Percentiles rank a stretch among this genome's conserved stretches.
phyloP scores from a whole-genome alignment of 2,888 invertebrate genomes.

The Brachyopa scutellaris region DNA sequence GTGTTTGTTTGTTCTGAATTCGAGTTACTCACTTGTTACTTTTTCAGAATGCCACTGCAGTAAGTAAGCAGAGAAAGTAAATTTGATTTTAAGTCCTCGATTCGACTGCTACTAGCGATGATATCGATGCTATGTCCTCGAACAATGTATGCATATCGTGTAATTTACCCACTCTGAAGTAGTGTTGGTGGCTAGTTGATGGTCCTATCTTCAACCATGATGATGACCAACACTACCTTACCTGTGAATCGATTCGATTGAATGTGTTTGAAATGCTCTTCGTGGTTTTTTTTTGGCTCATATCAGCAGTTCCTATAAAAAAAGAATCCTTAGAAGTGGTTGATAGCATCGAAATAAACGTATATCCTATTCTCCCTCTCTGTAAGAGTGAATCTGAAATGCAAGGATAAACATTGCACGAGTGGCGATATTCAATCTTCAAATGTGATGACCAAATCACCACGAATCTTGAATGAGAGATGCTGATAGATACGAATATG shows the following conservation, averaged over 20 bases:
- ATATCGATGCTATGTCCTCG: conserved; percentile 41
- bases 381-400: not conserved
- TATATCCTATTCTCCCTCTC: conserved; percentile 14
- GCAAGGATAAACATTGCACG: conserved; percentile 33
- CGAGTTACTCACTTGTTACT: conserved; percentile 59
- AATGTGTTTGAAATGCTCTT: conserved; percentile 62
- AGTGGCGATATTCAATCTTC: conserved; percentile 24
- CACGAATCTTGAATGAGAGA: not conserved
- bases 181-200: too few relatives aligned
- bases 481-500: not conserved
- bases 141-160: conserved; percentile 63
- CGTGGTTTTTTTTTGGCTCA: conserved; percentile 47
- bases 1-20: conserved; percentile 48
- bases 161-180: conserved; percentile 50
- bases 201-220: not conserved
- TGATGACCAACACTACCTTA: conserved; percentile 15
- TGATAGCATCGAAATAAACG: conserved; percentile 58
- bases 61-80: conserved; percentile 32
- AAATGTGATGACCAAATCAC: conserved; percentile 5
- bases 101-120: conserved; percentile 1
- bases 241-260: conserved; percentile 26
- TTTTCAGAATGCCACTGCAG: not conserved
- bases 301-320: conserved; percentile 42
- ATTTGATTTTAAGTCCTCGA: conserved; percentile 57
- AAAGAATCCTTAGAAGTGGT: conserved; percentile 50